These are phyloP conservation scores for Schlechtendalia chinensis DNA, from an alignment of 1,140 invertebrate species.

Conservation along the genomic window DNA sequence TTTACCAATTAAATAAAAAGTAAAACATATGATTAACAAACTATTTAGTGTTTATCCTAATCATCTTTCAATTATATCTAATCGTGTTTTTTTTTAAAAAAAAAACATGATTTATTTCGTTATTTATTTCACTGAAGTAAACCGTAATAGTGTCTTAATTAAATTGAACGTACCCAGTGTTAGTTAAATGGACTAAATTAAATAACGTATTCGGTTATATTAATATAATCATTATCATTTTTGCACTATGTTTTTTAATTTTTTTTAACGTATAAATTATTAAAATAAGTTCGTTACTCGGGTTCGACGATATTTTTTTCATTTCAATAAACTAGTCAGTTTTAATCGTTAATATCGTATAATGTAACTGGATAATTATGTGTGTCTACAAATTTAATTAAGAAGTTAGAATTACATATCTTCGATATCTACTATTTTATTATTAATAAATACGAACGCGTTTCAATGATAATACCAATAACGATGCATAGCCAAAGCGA, in stretches of 20 bases:
- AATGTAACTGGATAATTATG: background rate
- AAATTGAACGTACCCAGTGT: background rate
- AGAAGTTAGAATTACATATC: conserved; percentile 4
- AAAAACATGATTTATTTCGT: background rate
- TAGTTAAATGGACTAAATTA: background rate
- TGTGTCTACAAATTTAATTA: background rate
- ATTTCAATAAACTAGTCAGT: background rate
- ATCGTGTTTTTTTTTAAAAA: background rate
- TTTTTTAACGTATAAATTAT: background rate
- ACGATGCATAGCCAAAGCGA: too few species aligned
- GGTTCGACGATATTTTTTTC: too few species aligned
- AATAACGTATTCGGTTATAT: background rate
- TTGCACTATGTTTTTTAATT: background rate
- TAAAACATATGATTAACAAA: background rate
- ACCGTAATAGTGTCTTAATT: background rate
- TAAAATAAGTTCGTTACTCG: background rate
- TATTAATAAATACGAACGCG: conserved; percentile 5
- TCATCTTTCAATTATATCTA: background rate
- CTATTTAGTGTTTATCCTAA: background rate
- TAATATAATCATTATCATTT: conserved; percentile 8
- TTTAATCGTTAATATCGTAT: conserved; percentile 7
- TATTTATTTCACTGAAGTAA: background rate
- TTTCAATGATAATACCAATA: too few species aligned
- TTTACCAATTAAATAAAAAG: background rate
- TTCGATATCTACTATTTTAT: background rate